A percentile compares a stretch with the other conserved stretches of the same genome.
These are phyloP conservation scores for Andrena marginata DNA, from an alignment of 2,888 invertebrate species.

Conservation along the genomic window DNA sequence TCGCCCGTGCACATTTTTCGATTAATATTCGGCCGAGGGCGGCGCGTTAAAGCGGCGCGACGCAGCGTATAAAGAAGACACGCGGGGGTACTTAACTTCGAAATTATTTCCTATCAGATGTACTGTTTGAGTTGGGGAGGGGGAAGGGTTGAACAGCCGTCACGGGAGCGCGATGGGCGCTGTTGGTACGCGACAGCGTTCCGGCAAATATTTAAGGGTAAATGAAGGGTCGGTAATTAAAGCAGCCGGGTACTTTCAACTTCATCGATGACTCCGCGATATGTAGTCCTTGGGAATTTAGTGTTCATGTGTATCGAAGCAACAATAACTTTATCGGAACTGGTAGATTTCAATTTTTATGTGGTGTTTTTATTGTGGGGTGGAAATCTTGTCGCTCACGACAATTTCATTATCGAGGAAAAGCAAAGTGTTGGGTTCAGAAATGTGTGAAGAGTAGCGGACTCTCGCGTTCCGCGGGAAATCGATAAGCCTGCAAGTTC, in stretches of 20 bases:
- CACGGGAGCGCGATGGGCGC: neutral
- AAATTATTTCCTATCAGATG: conserved; percentile 18
- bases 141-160: neutral
- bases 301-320: neutral
- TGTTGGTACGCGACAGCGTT: conserved; percentile 12
- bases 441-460: too few species aligned
- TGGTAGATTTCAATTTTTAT: neutral
- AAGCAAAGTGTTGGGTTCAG: too few species aligned
- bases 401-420: too few species aligned
- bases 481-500: too few species aligned
- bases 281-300: neutral
- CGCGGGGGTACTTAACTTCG: conserved; percentile 3
- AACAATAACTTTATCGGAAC: neutral
- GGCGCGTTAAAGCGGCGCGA: neutral
- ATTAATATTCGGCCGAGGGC: conserved; percentile 1
- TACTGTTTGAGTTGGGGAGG: too few species aligned
- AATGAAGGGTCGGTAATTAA: conserved; percentile 12
- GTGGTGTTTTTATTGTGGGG: too few species aligned
- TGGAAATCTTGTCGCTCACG: too few species aligned
- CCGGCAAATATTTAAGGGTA: conserved; percentile 1
- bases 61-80: neutral
- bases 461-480: too few species aligned
- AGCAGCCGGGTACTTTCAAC: neutral
- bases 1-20: conserved; percentile 21
- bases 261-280: neutral